Evolutionary conservation across 2,113 vertebrate species (phyloP).

Genomic region (Ia io): DNA sequence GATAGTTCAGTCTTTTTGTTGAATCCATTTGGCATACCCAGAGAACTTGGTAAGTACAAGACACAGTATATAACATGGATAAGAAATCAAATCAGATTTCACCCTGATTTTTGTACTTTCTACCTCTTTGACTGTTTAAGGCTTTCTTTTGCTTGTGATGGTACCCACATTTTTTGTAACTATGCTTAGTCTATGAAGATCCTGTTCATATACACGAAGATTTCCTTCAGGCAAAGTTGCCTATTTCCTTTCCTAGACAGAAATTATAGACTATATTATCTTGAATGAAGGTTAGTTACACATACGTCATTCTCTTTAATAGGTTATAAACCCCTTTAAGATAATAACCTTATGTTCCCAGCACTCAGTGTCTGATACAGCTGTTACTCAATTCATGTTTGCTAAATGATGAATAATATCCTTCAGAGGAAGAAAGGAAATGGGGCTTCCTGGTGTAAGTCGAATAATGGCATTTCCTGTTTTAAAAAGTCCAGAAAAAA

Average conservation of each 20-base stretch:
- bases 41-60: background rate
- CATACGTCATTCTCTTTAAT: background rate
- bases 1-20: background rate
- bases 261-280: background rate
- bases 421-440: slow-evolving; percentile 10
- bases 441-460: background rate
- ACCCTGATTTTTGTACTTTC: background rate
- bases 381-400: slow-evolving; percentile 21
- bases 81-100: background rate
- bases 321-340: background rate
- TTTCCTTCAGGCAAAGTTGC: background rate
- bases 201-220: background rate
- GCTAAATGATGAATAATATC: slow-evolving; percentile 14
- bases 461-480: background rate
- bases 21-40: background rate
- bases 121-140: background rate
- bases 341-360: background rate
- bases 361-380: background rate
- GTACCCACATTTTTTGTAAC: background rate
- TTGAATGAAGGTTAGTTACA: background rate
- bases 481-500: background rate
- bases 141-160: background rate
- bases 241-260: background rate
- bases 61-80: background rate
- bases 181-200: background rate